Evolutionary conservation across 2,797 vertebrate species (phyloP), one percentile per base, ranked within the genome.

Genomic region (Macropus fuliginosus): DNA sequence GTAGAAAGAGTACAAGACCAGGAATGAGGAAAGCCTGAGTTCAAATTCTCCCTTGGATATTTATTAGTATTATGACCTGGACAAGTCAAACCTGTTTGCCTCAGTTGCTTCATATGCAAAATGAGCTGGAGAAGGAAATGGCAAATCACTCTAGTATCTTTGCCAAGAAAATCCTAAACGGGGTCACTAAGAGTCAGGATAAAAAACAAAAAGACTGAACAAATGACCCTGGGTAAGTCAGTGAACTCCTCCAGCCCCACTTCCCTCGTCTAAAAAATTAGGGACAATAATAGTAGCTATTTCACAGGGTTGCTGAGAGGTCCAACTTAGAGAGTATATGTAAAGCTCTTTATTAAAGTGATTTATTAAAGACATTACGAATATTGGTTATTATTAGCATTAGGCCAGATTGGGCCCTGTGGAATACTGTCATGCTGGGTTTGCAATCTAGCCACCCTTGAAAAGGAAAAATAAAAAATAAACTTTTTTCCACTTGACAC

Each of bases 381-480:
- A 87, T 87, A 87, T 46, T 87, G 74, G 74, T 28, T 87, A 27
- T 87, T 87, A 87, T 87, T 46, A 81, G 66, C 18, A 40, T 81
- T 24, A 50, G 95, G 95, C 13, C 91, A 95, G 54, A 6, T 52
- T 91, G 96, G n/a, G 55, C 52, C 90, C 6, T 2, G 4, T 4
- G 24, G 3, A 2, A 4, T 56, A 29, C 55, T 90, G 50, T 94
- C 34, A 66, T 92, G 54, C 24, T 50, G 74, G 81, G 40, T 95
- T 94, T 91, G 89, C 54, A 96, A 55, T 94, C 54, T 27, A 74
- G 87, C 24, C 24, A 56, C 46, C 56, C 93, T 89, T 94, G 96
- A 92, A 96, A 96, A 92, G 28, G 55, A 92, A 96, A 57, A 94
- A 93, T 94, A 89, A 94, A 87, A 57, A 93, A 56, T 66, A 90